A percentile compares a stretch with the other conserved stretches of the same genome.
Evolutionary conservation across 2,113 vertebrate species (phyloP).

Genomic region (Petroica traversi): DNA sequence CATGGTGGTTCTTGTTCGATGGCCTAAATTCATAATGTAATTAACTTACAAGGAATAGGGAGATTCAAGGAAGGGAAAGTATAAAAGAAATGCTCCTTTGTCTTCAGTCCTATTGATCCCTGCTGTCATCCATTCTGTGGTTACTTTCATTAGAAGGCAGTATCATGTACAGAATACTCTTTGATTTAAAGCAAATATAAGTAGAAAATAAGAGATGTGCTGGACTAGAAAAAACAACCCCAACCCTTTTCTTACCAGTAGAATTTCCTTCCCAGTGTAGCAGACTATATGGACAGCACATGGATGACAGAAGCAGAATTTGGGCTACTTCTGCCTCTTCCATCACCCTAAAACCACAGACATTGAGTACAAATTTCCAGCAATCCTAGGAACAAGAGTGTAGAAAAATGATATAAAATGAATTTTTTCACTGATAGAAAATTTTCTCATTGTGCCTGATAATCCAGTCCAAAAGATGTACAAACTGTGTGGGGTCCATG

Average conservation of each 20-base stretch:
- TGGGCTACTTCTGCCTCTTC: background rate
- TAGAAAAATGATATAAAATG: background rate
- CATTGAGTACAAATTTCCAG: background rate
- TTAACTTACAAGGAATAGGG: background rate
- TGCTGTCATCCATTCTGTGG: background rate
- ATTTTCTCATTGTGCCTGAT: background rate
- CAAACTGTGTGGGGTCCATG: background rate
- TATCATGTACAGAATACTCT: background rate
- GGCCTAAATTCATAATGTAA: background rate
- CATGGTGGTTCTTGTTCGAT: background rate
- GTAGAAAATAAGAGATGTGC: background rate
- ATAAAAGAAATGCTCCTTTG: background rate
- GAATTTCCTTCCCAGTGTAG: background rate
- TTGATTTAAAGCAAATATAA: background rate
- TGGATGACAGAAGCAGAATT: background rate
- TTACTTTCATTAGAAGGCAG: background rate
- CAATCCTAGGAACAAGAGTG: background rate
- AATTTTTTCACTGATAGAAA: background rate
- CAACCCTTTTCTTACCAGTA: background rate
- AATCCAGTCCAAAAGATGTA: background rate
- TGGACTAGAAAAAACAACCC: background rate
- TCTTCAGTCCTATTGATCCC: background rate
- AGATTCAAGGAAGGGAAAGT: background rate
- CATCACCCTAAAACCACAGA: background rate
- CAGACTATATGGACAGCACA: background rate